Percentiles rank a stretch among this genome's conserved stretches.
Evolutionary conservation across 2,113 vertebrate genomes (phyloP).

Genomic region (Aptenodytes patagonicus): DNA sequence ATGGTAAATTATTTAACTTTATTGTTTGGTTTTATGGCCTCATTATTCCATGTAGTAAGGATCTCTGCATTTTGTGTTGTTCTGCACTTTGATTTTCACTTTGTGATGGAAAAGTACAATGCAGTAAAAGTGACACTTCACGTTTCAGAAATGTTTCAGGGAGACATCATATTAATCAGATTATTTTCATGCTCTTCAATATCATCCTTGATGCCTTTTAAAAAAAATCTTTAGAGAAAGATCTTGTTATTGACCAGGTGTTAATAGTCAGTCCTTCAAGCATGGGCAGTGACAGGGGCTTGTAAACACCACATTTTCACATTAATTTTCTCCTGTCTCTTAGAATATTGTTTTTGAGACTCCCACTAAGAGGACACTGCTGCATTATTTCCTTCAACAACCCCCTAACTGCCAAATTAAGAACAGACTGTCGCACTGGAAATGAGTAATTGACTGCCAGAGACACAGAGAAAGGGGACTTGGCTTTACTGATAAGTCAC

Average conservation of each 20-base stretch:
- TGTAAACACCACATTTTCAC: background rate
- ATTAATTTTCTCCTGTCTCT: slow-evolving; percentile 3
- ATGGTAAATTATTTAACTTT: slow-evolving; percentile 84
- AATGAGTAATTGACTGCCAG: background rate
- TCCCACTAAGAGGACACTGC: slow-evolving; percentile 14
- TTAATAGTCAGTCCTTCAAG: slow-evolving; percentile 39
- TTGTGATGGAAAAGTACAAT: background rate
- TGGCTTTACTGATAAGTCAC: background rate
- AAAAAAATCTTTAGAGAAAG: background rate
- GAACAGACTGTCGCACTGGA: background rate
- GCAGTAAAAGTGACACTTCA: slow-evolving; percentile 48
- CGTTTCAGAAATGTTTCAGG: background rate
- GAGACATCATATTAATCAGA: slow-evolving; percentile 19
- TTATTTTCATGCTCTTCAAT: background rate
- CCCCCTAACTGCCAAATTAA: background rate
- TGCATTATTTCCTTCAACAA: background rate
- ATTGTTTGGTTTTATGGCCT: slow-evolving; percentile 75
- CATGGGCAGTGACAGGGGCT: background rate
- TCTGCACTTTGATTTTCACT: slow-evolving; percentile 73
- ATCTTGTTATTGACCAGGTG: slow-evolving; percentile 1
- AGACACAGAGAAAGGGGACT: background rate
- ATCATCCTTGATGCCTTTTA: background rate
- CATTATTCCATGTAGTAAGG: slow-evolving; percentile 66
- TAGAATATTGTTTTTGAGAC: background rate
- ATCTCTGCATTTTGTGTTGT: slow-evolving; percentile 66